Conservation (phyloP, 2,797 vertebrate species). For the Macrochelys suwanniensis region DNA sequence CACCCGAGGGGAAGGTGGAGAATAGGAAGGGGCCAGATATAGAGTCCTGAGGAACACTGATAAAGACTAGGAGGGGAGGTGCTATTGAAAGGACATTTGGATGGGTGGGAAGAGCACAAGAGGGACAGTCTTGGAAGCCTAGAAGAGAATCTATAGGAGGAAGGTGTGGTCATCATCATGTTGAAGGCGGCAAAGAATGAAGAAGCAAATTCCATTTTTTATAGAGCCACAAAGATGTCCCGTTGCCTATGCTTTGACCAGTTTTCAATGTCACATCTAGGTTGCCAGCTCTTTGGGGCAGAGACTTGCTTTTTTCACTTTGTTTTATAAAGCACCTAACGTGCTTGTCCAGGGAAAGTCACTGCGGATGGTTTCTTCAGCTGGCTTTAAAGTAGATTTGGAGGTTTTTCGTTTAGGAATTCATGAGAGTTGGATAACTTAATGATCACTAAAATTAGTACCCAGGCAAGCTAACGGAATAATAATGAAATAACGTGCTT, state of each 20-base stretch:
- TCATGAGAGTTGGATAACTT: conserved; percentile 2
- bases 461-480: not conserved
- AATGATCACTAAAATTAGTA: not conserved
- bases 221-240: not conserved
- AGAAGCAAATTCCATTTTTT: not conserved
- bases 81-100: not conserved
- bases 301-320: not conserved
- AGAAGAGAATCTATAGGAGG: not conserved
- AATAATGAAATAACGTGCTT: conserved; percentile 11
- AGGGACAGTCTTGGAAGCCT: not conserved
- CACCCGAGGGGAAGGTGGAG: not conserved
- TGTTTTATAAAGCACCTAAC: not conserved
- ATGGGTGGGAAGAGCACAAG: not conserved
- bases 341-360: not conserved
- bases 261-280: not conserved
- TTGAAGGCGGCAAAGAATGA: not conserved
- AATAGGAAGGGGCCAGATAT: not conserved
- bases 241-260: not conserved
- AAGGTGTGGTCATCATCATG: not conserved
- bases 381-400: not conserved
- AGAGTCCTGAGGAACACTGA: not conserved
- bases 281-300: not conserved
- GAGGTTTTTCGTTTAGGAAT: not conserved
- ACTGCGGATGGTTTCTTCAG: not conserved
- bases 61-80: not conserved